Conservation (phyloP, 2,888 invertebrate species). For the Pemphredon lugubris region DNA sequence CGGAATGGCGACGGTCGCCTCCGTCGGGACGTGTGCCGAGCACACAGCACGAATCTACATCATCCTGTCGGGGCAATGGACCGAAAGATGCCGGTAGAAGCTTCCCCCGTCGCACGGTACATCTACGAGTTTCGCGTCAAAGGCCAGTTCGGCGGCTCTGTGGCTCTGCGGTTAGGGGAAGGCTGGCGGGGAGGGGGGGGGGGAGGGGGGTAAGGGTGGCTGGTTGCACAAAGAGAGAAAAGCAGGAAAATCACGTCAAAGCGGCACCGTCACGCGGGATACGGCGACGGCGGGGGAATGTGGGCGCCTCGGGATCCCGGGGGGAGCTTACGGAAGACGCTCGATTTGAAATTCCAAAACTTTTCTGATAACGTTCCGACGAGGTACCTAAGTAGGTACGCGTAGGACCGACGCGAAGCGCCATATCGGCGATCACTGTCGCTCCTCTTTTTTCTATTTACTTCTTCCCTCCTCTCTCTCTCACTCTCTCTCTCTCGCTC, state of each 20-base stretch:
- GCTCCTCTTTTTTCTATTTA: no score
- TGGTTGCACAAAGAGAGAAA: slow-evolving; percentile 34
- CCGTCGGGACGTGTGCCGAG: slow-evolving; percentile 38
- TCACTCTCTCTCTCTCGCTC: slow-evolving; percentile 1
- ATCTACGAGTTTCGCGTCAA: slow-evolving; percentile 16
- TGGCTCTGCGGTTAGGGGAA: no score
- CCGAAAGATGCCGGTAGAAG: slow-evolving; percentile 73
- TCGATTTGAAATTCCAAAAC: slow-evolving; percentile 73
- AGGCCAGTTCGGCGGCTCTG: neutral
- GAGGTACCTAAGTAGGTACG: slow-evolving; percentile 47
- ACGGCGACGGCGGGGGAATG: slow-evolving; percentile 2
- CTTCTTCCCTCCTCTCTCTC: no score
- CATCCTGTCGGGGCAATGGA: slow-evolving; percentile 78
- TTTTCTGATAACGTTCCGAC: slow-evolving; percentile 71
- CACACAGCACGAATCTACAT: slow-evolving; percentile 75
- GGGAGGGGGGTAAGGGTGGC: neutral
- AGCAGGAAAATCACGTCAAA: slow-evolving; percentile 64
- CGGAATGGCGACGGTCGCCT: slow-evolving; percentile 47
- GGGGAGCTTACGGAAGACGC: slow-evolving; percentile 38
- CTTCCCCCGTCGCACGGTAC: slow-evolving; percentile 22
- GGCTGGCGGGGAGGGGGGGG: no score
- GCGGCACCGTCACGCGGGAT: slow-evolving; percentile 30
- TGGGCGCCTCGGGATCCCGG: slow-evolving; percentile 1
- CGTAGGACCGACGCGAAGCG: slow-evolving; percentile 13
- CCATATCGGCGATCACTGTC: slow-evolving; percentile 35